Base-by-base conservation (phyloP, 2,113 vertebrate genomes). In the Dryoscopus gambensis region DNA sequence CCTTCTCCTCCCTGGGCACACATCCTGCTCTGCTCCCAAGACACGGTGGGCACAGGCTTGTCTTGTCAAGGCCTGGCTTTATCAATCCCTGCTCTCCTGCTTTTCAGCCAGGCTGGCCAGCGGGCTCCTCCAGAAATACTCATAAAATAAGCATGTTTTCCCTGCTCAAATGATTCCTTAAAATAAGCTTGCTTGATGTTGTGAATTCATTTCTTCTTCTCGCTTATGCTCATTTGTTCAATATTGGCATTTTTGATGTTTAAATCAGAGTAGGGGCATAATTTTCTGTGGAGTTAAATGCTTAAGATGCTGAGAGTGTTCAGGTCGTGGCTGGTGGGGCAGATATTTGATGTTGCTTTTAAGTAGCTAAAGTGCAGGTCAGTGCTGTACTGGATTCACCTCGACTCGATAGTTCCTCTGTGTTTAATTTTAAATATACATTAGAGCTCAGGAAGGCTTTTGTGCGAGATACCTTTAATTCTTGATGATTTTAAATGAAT, bases 181-280 rank as follows among this genome's bases (percentile, higher is more conserved):
- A 67, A 67, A 71, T 31, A 21, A 44, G 49, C 49, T n/a, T 27
- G 53, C 35, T 60, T 2, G 2, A 30, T 16, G n/a, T 18, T 47
- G n/a, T n/a, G 37, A 63, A 35, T 18, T n/a, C 0, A 0, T 81
- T 62, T 63, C 44, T 80, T 70, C 24, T 9, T 19, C 35, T 89
- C 1, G 3, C 9, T n/a, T 44, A 2, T 8, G 21, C 5, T 84
- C 70, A 5, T 70, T 73, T 78, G 59, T 49, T 49, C 10, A 25
- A 3, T 52, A 42, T 35, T 46, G 39, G 4, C 42, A 6, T 62
- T 90, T 81, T 81, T 81, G 16, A 28, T 71, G 8, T 50, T 68
- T 28, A 31, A 71, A 40, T 90, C 44, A 28, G 13, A 76, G 15
- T 8, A 35, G 35, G 17, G 12, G 3, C 1, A 2, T 28, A 10